Evolutionary conservation across 1,140 invertebrate species (phyloP).

Genomic region (Trichonephila clavipes): DNA sequence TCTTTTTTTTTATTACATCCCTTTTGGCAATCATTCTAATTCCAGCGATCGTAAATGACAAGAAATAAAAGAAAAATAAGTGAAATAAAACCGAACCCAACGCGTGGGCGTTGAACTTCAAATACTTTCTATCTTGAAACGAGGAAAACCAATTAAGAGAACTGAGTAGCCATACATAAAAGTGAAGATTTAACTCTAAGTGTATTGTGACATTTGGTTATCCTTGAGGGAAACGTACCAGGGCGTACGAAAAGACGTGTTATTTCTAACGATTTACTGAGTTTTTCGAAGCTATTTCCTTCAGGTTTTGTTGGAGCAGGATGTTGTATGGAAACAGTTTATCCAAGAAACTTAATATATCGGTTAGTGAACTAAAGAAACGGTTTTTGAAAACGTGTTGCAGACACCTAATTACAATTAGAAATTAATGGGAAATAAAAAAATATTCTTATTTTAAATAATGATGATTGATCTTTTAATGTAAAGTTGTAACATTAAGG

Average conservation of each 20-base stretch:
- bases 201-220: background rate
- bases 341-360: background rate
- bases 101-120: slow-evolving; percentile 31
- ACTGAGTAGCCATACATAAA: background rate
- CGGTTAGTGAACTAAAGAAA: background rate
- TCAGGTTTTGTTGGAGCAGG: background rate
- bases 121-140: slow-evolving; percentile 8
- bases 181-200: background rate
- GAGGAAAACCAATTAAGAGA: slow-evolving; percentile 20
- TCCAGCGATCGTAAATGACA: background rate
- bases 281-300: background rate
- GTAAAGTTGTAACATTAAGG: no score
- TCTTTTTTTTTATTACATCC: background rate
- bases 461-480: background rate
- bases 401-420: background rate
- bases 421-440: background rate
- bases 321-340: background rate
- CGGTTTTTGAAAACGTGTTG: background rate
- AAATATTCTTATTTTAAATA: background rate
- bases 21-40: background rate
- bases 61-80: background rate
- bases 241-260: background rate
- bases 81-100: background rate
- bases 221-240: background rate
- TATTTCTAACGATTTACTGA: background rate